phyloP scores from a whole-genome alignment of 2,888 invertebrate genomes.

The Anagyrus pseudococci region DNA sequence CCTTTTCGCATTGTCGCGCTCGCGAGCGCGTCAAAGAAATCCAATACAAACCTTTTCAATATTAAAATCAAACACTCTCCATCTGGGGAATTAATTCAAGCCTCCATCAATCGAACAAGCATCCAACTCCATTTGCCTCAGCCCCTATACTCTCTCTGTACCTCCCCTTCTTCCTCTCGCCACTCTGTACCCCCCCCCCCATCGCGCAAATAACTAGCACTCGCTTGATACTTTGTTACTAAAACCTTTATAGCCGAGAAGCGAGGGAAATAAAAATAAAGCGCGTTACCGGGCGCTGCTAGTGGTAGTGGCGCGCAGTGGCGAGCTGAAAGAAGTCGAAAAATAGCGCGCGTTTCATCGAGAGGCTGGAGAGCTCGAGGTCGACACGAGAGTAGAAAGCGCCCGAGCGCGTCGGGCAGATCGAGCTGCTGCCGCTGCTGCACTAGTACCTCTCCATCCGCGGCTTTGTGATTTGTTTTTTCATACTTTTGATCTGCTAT shows the following conservation, averaged over 20 bases:
- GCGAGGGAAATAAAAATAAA: not conserved
- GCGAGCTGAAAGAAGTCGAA: not conserved
- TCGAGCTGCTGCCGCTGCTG: not conserved
- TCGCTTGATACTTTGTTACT: too few relatives aligned
- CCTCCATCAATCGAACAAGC: too few relatives aligned
- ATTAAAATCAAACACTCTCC: not conserved
- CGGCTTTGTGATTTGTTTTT: constrained; percentile 15
- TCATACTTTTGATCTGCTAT: constrained; percentile 8
- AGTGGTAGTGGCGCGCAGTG: not conserved
- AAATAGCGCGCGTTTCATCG: not conserved
- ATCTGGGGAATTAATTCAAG: constrained; percentile 24
- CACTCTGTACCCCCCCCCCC: too few relatives aligned
- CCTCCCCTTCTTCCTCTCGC: too few relatives aligned
- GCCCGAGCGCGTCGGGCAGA: not conserved
- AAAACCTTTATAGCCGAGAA: too few relatives aligned
- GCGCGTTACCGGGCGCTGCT: not conserved
- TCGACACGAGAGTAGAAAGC: not conserved
- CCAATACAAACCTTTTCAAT: not conserved
- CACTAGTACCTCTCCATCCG: not conserved
- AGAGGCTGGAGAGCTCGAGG: not conserved
- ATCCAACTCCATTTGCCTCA: too few relatives aligned
- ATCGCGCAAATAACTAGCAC: not conserved
- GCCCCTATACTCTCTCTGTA: too few relatives aligned
- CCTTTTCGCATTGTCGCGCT: not conserved
- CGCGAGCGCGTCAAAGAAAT: not conserved